A percentile compares a stretch with the other conserved stretches of the same genome.
Conservation (phyloP, 2,797 vertebrate species). For the Gallinago stenura region DNA sequence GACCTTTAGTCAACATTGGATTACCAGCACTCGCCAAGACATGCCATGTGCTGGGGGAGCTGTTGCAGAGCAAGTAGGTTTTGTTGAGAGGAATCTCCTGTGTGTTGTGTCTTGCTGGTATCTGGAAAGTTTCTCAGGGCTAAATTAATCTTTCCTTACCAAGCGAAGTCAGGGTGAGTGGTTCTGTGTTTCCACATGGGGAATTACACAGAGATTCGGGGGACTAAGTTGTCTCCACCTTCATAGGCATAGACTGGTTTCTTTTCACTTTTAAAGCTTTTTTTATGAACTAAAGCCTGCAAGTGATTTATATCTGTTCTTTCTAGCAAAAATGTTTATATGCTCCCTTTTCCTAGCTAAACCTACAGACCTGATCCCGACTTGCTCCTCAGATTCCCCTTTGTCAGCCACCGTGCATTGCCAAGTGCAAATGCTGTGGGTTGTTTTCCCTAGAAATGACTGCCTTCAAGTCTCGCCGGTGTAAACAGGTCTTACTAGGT, state of each 20-base stretch:
- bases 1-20: neutral
- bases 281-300: neutral
- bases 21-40: neutral
- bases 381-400: neutral
- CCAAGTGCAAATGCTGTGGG: neutral
- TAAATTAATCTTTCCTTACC: neutral
- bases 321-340: neutral
- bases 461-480: neutral
- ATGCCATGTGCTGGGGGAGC: neutral
- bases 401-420: neutral
- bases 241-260: neutral
- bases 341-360: neutral
- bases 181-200: rapidly evolving
- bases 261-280: neutral
- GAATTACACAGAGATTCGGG: neutral
- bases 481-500: neutral
- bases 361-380: no score
- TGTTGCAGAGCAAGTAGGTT: neutral
- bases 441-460: neutral
- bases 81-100: neutral
- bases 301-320: neutral
- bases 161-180: neutral
- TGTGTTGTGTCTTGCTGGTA: neutral
- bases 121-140: neutral
- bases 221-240: neutral